Conservation (phyloP, 2,888 invertebrate species). For the Drosophila dives region DNA sequence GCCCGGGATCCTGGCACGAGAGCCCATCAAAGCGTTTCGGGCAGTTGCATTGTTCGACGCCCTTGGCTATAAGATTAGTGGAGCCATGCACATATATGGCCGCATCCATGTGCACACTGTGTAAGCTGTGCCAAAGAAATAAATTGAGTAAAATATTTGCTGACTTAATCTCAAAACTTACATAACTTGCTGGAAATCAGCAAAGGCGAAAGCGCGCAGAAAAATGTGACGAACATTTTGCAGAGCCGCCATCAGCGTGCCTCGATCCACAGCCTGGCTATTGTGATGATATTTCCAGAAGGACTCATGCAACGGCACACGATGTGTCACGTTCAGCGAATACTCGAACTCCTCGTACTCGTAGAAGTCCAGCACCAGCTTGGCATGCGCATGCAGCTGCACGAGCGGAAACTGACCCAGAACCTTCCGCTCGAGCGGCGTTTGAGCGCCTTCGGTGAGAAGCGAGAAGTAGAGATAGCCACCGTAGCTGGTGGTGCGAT, state of each 20-base stretch:
- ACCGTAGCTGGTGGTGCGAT: slow-evolving; percentile 95
- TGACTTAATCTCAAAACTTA: slow-evolving; percentile 79
- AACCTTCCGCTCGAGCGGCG: slow-evolving; percentile 86
- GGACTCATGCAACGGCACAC: slow-evolving; percentile 90
- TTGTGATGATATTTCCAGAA: slow-evolving; percentile 88
- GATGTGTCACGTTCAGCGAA: slow-evolving; percentile 86
- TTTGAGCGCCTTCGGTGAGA: slow-evolving; percentile 88
- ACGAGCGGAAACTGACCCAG: slow-evolving; percentile 91
- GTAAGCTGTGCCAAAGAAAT: slow-evolving; percentile 86
- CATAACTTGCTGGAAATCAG: slow-evolving; percentile 87
- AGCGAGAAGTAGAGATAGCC: slow-evolving; percentile 93
- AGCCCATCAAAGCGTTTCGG: slow-evolving; percentile 92
- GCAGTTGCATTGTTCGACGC: slow-evolving; percentile 95
- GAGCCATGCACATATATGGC: slow-evolving; percentile 89
- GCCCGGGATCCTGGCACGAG: slow-evolving; percentile 95
- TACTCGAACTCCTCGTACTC: slow-evolving; percentile 85
- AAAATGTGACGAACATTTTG: slow-evolving; percentile 93
- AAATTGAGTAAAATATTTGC: neutral
- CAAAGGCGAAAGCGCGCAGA: slow-evolving; percentile 89
- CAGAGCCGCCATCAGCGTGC: slow-evolving; percentile 95
- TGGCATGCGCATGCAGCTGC: slow-evolving; percentile 91
- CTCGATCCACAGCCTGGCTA: slow-evolving; percentile 88
- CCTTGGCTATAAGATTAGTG: slow-evolving; percentile 89
- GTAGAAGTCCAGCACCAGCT: slow-evolving; percentile 91
- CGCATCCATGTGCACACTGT: slow-evolving; percentile 93